phyloP scores from a whole-genome alignment of 1,140 invertebrate species.

The Armadillidium nasatum region DNA sequence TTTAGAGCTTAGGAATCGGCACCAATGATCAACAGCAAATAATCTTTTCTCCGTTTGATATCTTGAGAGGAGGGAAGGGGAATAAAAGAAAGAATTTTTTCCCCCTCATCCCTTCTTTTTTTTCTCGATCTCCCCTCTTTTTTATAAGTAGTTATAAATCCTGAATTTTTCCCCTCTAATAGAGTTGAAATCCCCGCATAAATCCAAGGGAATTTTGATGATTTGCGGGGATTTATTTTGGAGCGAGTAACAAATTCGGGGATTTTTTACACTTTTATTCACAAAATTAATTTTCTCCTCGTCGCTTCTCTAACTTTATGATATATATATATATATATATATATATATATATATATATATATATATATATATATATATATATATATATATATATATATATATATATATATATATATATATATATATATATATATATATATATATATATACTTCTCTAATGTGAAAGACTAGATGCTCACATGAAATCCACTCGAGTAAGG shows the following conservation, averaged over 20 bases:
- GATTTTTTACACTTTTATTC: background rate
- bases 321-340: conserved; percentile 8
- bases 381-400: conserved; percentile 12
- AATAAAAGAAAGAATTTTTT: too few relatives aligned
- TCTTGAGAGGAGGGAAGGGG: too few relatives aligned
- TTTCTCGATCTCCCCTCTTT: too few relatives aligned
- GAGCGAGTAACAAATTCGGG: background rate
- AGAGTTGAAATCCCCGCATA: conserved; percentile 1
- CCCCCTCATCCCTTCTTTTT: too few relatives aligned
- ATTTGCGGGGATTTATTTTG: background rate
- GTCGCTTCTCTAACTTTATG: background rate
- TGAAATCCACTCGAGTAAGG: too few relatives aligned
- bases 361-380: conserved; percentile 15
- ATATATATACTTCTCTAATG: too few relatives aligned
- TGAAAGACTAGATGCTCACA: too few relatives aligned
- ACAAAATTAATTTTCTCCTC: background rate
- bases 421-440: conserved; percentile 15
- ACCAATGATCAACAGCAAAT: too few relatives aligned
- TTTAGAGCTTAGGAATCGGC: too few relatives aligned
- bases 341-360: conserved; percentile 5
- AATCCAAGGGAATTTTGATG: background rate
- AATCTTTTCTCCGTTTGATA: too few relatives aligned
- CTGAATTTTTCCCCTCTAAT: background rate
- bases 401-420: conserved; percentile 11
- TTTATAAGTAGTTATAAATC: conserved; percentile 6